Evolutionary conservation across 1,140 invertebrate genomes (phyloP).

Genomic region (Drosophila kanapiae): DNA sequence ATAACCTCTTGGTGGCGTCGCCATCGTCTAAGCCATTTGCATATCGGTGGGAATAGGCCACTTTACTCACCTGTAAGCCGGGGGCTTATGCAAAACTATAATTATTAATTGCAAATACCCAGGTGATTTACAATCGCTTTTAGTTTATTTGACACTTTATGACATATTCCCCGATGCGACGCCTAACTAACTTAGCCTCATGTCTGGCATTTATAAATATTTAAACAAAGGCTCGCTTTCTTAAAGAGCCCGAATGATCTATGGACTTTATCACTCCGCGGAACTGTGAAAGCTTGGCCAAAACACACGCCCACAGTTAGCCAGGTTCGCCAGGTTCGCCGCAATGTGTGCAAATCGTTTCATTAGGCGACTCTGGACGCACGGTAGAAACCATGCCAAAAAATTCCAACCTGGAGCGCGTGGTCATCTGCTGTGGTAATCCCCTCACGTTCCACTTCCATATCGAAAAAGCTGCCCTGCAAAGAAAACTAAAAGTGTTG

Average conservation of each 20-base stretch:
- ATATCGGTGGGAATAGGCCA: slow-evolving; percentile 41
- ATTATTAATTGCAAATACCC: slow-evolving; percentile 67
- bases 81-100: slow-evolving; percentile 56
- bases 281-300: slow-evolving; percentile 6
- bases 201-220: slow-evolving; percentile 35
- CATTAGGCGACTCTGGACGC: slow-evolving; percentile 44
- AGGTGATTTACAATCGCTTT: slow-evolving; percentile 60
- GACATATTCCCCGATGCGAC: slow-evolving; percentile 39
- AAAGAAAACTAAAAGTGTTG: slow-evolving; percentile 17
- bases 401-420: slow-evolving; percentile 47
- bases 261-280: slow-evolving; percentile 21
- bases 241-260: slow-evolving; percentile 18
- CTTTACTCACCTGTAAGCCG: background rate
- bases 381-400: slow-evolving; percentile 51
- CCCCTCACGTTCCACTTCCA: slow-evolving; percentile 32
- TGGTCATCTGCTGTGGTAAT: slow-evolving; percentile 38
- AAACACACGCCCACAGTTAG: slow-evolving; percentile 27
- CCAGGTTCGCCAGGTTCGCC: slow-evolving; percentile 11
- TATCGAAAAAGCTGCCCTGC: slow-evolving; percentile 9
- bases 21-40: slow-evolving; percentile 35
- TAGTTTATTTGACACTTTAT: slow-evolving; percentile 65
- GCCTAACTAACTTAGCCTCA: slow-evolving; percentile 35
- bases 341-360: slow-evolving; percentile 74
- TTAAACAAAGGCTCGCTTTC: slow-evolving; percentile 6
- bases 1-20: slow-evolving; percentile 38